Evolutionary conservation across 1,140 invertebrate species (phyloP).

Genomic region (Bombus confusus): DNA sequence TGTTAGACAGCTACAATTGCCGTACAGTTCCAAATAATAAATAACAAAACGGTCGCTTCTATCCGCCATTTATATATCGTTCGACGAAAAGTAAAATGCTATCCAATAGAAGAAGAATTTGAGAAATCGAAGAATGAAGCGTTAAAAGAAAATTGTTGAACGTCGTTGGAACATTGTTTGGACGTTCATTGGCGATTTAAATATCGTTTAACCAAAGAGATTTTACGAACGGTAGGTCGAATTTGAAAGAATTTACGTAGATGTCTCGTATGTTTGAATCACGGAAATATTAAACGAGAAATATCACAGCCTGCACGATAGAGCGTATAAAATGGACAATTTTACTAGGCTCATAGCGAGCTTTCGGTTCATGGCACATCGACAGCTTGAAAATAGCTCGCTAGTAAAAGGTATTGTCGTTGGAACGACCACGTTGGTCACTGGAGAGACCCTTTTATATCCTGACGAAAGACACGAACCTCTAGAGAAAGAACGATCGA

Average conservation of each 20-base stretch:
- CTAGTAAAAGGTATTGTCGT: constrained; percentile 59
- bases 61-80: neutral
- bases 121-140: neutral
- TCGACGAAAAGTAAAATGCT: neutral
- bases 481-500: constrained; percentile 52
- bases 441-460: constrained; percentile 62
- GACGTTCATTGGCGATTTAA: neutral
- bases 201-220: too few relatives aligned
- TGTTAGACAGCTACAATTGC: neutral
- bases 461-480: constrained; percentile 48
- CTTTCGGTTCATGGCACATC: constrained; percentile 51
- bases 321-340: constrained; percentile 12
- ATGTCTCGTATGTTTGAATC: neutral
- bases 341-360: constrained; percentile 33
- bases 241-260: too few relatives aligned
- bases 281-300: neutral
- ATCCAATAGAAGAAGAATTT: neutral
- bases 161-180: too few relatives aligned
- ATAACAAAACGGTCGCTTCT: neutral
- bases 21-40: neutral
- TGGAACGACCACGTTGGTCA: constrained; percentile 62
- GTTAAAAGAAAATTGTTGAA: too few relatives aligned
- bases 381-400: constrained; percentile 40
- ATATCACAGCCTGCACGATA: neutral
- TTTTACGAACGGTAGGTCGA: too few relatives aligned